Percentiles rank a stretch among this genome's conserved stretches.
These are phyloP conservation scores for Drosophila silvestris DNA, from an alignment of 2,888 invertebrate genomes.

Conservation along the genomic window DNA sequence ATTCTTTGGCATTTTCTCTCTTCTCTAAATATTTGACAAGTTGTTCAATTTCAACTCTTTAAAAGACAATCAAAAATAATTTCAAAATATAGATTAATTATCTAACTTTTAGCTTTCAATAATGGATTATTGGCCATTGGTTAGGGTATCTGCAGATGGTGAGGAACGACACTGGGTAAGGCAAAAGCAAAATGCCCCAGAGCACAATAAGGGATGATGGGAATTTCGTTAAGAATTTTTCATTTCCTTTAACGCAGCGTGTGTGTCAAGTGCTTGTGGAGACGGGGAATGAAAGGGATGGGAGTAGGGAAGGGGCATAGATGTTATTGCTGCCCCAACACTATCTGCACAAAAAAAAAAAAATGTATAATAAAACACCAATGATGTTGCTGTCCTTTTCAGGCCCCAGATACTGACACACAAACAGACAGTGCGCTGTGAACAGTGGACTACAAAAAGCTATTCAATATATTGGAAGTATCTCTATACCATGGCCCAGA, in stretches of 20 bases:
- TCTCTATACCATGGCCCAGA: slow-evolving; percentile 1
- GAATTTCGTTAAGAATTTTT: slow-evolving; percentile 79
- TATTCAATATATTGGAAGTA: slow-evolving; percentile 18
- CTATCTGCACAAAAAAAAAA: neutral
- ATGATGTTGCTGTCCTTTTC: slow-evolving; percentile 32
- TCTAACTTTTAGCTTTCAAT: neutral
- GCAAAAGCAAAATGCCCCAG: slow-evolving; percentile 63
- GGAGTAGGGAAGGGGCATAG: slow-evolving; percentile 24
- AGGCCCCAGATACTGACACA: slow-evolving; percentile 6
- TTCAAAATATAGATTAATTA: neutral
- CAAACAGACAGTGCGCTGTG: slow-evolving; percentile 8
- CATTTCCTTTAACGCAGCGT: slow-evolving; percentile 70
- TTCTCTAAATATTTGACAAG: neutral
- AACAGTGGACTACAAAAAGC: slow-evolving; percentile 1
- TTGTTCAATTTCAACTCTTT: neutral
- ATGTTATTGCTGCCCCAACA: slow-evolving; percentile 47
- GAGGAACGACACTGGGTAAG: slow-evolving; percentile 10
- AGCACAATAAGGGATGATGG: slow-evolving; percentile 80
- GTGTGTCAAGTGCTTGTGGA: slow-evolving; percentile 40
- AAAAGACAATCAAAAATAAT: neutral
- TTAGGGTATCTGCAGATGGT: slow-evolving; percentile 29
- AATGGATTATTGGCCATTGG: neutral
- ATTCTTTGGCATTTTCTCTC: neutral
- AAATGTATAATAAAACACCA: slow-evolving; percentile 12
- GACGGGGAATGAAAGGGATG: neutral